These are phyloP conservation scores for Cyclophora punctaria DNA, from an alignment of 2,888 invertebrate species.

Conservation along the genomic window DNA sequence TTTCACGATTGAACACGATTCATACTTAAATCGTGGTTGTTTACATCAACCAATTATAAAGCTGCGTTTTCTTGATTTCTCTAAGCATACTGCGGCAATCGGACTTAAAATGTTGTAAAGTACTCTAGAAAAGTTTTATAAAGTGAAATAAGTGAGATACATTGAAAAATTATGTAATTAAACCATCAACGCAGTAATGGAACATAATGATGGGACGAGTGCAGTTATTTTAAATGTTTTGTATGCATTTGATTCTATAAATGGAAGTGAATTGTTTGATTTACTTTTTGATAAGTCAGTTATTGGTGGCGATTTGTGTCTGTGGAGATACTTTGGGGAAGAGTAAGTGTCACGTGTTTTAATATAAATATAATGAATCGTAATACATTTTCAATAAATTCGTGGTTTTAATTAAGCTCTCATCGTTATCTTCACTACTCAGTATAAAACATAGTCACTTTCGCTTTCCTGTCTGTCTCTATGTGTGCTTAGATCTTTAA, in stretches of 20 bases:
- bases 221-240: slow-evolving; percentile 44
- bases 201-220: slow-evolving; percentile 44
- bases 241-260: slow-evolving; percentile 45
- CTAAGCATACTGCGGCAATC: no score
- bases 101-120: no score
- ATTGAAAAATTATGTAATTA: neutral
- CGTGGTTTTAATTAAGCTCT: no score
- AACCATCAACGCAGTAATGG: slow-evolving; percentile 47
- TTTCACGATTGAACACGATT: slow-evolving; percentile 31
- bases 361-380: no score
- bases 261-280: slow-evolving; percentile 67
- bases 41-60: neutral
- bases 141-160: no score
- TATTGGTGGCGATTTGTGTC: slow-evolving; percentile 38
- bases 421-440: no score
- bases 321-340: slow-evolving; percentile 41
- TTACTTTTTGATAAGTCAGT: slow-evolving; percentile 42
- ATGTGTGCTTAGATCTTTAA: no score
- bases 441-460: no score
- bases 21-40: neutral
- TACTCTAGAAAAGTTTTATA: no score
- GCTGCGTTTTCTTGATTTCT: no score
- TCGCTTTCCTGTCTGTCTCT: no score
- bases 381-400: no score
- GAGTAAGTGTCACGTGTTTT: slow-evolving; percentile 39